Percentiles rank a stretch among this genome's conserved stretches.
phyloP scores from a whole-genome alignment of 2,797 vertebrate genomes.

The Synaphobranchus kaupii region DNA sequence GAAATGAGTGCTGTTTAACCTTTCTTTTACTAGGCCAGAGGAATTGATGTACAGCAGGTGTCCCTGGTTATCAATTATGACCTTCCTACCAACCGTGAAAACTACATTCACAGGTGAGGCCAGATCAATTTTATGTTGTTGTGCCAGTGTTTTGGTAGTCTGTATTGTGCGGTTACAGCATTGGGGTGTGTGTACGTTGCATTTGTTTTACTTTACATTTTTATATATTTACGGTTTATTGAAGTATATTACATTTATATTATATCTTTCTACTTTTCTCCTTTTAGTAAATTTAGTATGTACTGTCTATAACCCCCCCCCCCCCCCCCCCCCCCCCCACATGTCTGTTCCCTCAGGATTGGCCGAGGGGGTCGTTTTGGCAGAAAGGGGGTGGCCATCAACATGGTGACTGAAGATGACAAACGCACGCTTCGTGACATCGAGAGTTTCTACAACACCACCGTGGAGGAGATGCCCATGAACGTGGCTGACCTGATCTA shows the following conservation, averaged over 20 bases:
- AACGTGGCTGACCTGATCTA: constrained; percentile 76
- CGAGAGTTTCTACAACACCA: constrained; percentile 76
- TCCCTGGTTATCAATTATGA: constrained; percentile 75
- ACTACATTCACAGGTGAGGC: constrained; percentile 72
- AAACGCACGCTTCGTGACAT: constrained; percentile 73
- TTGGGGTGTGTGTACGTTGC: background rate
- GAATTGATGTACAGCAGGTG: constrained; percentile 72
- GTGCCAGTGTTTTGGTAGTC: background rate
- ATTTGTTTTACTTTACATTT: too few relatives aligned
- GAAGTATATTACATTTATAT: too few relatives aligned
- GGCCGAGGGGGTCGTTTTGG: constrained; percentile 72
- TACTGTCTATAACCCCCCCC: background rate
- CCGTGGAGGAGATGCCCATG: constrained; percentile 77
- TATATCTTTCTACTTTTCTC: background rate
- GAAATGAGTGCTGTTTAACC: background rate
- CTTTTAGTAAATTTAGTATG: background rate
- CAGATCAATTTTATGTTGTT: background rate
- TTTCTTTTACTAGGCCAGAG: constrained; percentile 58
- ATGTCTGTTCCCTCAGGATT: constrained; percentile 54
- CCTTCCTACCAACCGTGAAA: constrained; percentile 73
- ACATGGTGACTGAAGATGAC: constrained; percentile 76
- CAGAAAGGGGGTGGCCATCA: constrained; percentile 75
- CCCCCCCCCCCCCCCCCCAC: too few relatives aligned
- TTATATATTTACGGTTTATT: too few relatives aligned
- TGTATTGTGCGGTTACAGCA: background rate